Conservation (phyloP, 1,140 invertebrate species). For the Hermetia illucens region DNA sequence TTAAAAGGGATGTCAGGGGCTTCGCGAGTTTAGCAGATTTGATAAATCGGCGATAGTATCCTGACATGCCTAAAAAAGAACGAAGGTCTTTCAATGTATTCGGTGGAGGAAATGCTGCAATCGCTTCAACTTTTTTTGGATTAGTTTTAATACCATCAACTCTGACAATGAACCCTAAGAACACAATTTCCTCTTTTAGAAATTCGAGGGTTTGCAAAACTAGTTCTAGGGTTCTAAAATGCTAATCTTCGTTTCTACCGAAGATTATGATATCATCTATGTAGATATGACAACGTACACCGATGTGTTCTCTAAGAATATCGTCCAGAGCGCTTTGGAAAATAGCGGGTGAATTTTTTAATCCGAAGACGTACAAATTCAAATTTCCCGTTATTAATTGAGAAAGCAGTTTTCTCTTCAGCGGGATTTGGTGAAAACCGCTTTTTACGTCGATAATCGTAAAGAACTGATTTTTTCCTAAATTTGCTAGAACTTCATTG, state of each 20-base stretch:
- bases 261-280: constrained; percentile 16
- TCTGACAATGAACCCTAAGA: constrained; percentile 5
- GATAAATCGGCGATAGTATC: constrained; percentile 6
- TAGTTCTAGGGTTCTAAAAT: constrained; percentile 21
- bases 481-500: constrained; percentile 29
- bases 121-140: constrained; percentile 11
- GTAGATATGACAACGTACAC: constrained; percentile 6
- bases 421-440: not conserved
- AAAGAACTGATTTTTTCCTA: constrained; percentile 32
- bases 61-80: constrained; percentile 6
- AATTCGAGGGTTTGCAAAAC: constrained; percentile 31
- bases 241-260: constrained; percentile 19
- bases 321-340: not conserved
- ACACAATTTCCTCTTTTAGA: constrained; percentile 12
- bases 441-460: constrained; percentile 7
- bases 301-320: not conserved
- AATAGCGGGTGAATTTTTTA: not conserved
- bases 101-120: constrained; percentile 6
- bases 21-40: constrained; percentile 6
- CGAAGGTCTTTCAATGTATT: constrained; percentile 7
- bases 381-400: not conserved
- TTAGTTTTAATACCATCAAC: constrained; percentile 9
- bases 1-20: constrained; percentile 5
- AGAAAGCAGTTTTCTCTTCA: not conserved
- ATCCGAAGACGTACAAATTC: constrained; percentile 2